phyloP scores from a whole-genome alignment of 2,888 invertebrate genomes.

The Daptonema setosum region DNA sequence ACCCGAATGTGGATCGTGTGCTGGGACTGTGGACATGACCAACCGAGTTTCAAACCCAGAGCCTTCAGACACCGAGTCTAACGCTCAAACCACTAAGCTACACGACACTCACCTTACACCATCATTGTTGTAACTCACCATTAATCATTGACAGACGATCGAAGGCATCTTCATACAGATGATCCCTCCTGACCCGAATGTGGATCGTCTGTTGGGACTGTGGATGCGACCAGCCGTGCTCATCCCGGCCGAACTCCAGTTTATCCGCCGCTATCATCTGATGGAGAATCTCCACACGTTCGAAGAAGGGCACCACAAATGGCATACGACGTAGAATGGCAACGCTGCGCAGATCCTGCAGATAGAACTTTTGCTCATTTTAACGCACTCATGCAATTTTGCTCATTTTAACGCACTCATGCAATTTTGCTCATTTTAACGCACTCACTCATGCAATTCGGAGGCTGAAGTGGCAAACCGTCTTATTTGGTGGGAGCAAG shows the following conservation, averaged over 20 bases:
- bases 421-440: too few relatives aligned
- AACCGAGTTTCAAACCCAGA: neutral
- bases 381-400: too few relatives aligned
- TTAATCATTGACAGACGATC: neutral
- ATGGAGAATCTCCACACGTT: constrained; percentile 42
- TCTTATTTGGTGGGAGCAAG: too few relatives aligned
- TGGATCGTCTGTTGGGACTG: neutral
- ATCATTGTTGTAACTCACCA: neutral
- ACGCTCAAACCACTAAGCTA: too few relatives aligned
- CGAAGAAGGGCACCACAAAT: constrained; percentile 73
- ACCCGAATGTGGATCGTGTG: constrained; percentile 15
- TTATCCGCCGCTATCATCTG: constrained; percentile 38
- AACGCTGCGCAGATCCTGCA: constrained; percentile 61
- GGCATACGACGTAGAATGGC: constrained; percentile 75
- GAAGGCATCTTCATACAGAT: constrained; percentile 90
- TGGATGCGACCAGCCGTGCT: neutral
- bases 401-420: too few relatives aligned
- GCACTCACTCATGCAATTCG: too few relatives aligned
- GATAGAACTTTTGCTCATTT: constrained; percentile 56
- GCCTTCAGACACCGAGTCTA: neutral
- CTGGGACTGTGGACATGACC: too few relatives aligned
- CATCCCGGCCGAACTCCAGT: constrained; percentile 39
- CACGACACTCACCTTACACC: too few relatives aligned
- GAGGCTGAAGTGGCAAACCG: too few relatives aligned
- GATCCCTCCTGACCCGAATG: constrained; percentile 43